Evolutionary conservation across 2,113 vertebrate genomes (phyloP), one percentile per base, ranked within the genome.

Genomic region (Melanerpes aurifrons): DNA sequence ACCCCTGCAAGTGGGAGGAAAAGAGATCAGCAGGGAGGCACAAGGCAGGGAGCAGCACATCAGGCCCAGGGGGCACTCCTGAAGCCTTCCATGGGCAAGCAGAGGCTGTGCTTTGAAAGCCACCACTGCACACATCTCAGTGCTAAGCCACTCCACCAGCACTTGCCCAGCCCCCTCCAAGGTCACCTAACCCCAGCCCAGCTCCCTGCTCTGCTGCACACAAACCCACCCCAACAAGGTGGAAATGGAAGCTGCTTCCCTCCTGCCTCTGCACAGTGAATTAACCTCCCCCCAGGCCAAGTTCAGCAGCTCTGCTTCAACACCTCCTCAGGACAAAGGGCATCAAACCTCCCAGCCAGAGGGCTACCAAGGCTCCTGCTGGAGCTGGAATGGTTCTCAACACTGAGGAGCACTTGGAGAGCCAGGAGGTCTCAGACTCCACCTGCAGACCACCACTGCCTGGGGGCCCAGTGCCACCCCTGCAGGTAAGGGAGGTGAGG

Each of bases 1-100:
- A 99, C 99, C 15, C 99, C 99, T 99, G 79, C 17, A 8, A 18
- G 5, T 1, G 54, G 69, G 16, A 74, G 21, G 64, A 35, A 31
- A 45, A 69, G 54, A 4, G 2, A 74, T 9, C n/a, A 3, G 53
- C 56, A 64, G 6, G 70, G 16, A 6, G 4, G 37, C 50, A 14
- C 59, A 17, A 22, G 68, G 28, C 78, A 37, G 29, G 25, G 11
- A 82, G 12, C 6, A 32, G 68, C 59, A 45, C 21, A 58, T 12
- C n/a, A 67, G 87, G 50, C 37, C 74, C 78, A 14, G 7, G 32
- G 37, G 79, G 21, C 11, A 8, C 6, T 19, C 18, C 26, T 62
- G 4, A 8, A 24, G 58, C 16, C 15, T 66, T 22, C 69, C 69
- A 35, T 7, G 66, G 73, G 32, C 63, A 35, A 74, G 72, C 58